Conservation (phyloP, 1,140 invertebrate genomes). For the Anoplophora glabripennis region DNA sequence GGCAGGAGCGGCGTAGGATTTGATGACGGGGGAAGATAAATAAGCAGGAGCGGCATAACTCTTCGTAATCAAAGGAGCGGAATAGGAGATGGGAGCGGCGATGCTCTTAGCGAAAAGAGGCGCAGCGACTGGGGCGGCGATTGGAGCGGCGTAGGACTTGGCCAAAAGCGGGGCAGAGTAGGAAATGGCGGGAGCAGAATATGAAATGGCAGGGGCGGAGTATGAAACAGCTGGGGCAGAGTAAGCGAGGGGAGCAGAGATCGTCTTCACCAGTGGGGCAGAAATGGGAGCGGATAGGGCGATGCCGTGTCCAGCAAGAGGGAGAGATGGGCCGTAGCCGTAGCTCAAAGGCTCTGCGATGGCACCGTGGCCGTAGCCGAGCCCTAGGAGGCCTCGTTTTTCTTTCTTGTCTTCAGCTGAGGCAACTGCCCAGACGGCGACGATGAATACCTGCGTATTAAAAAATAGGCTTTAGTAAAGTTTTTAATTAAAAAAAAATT, state of each 20-base stretch:
- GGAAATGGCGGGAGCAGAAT: conserved; percentile 6
- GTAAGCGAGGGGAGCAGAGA: neutral
- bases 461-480: neutral
- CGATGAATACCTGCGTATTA: conserved; percentile 19
- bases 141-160: conserved; percentile 14
- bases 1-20: conserved; percentile 24
- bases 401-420: conserved; percentile 27
- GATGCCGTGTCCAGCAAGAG: neutral
- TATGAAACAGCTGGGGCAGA: neutral
- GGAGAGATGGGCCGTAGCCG: conserved; percentile 9
- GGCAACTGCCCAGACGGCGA: conserved; percentile 23
- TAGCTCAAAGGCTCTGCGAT: conserved; percentile 9
- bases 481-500: no score
- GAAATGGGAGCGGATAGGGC: neutral
- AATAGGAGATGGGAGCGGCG: conserved; percentile 22
- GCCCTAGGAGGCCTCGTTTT: conserved; percentile 29
- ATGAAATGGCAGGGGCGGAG: neutral
- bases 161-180: conserved; percentile 4
- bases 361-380: conserved; percentile 20
- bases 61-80: conserved; percentile 22
- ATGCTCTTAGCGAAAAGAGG: neutral
- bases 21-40: conserved; percentile 17
- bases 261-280: neutral
- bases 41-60: conserved; percentile 18
- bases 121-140: conserved; percentile 10